Base-by-base conservation (phyloP, 2,888 invertebrate species). In the Carabus problematicus region DNA sequence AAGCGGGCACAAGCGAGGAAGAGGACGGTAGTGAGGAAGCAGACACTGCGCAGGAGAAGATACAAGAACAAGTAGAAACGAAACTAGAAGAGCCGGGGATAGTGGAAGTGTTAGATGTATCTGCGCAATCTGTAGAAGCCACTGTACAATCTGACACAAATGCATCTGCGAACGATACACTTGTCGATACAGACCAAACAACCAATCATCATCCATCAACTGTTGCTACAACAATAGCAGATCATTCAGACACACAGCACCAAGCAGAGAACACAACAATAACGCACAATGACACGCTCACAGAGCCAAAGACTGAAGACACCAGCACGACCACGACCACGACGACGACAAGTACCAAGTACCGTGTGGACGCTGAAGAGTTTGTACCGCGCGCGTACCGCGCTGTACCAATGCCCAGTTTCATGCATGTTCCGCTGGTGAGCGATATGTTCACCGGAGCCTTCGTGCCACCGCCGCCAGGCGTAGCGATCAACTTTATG, bases 371-470 rank as follows among this genome's bases (percentile, higher is more conserved):
- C 71, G 82, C 82, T 3, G 79, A 82, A 77, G 82, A 82, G 74
- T 82, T 82, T 72, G 73, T 82, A n/a, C 82, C 82, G 3, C 75
- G 81, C 66, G 75, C 77, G n/a, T 79, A 79, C 63, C 75, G 78
- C 18, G 12, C 52, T 52, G 18, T 52, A 18, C 52, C 52, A 16
- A 29, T 29, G 29, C 12, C 52, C n/a, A 19, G 39, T 54, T 62
- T 59, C 19, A 59, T 16, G 9, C 49, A 40, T 11, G 29, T 45
- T 3, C 41, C 49, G 1, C 39, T 45, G 9, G 16, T 16, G 9
- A 9, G 18, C 52, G 52, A 52, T 11, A 52, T 52, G 52, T 18
- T 52, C 18, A 16, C 68, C 18, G 58, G 42, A 54, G 41, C 62
- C 18, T 71, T 74, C 39, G 60, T 80, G 39, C 79, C 80, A 52